Base-by-base conservation (phyloP, 2,888 invertebrate genomes). In the Meandrusa payeni region DNA sequence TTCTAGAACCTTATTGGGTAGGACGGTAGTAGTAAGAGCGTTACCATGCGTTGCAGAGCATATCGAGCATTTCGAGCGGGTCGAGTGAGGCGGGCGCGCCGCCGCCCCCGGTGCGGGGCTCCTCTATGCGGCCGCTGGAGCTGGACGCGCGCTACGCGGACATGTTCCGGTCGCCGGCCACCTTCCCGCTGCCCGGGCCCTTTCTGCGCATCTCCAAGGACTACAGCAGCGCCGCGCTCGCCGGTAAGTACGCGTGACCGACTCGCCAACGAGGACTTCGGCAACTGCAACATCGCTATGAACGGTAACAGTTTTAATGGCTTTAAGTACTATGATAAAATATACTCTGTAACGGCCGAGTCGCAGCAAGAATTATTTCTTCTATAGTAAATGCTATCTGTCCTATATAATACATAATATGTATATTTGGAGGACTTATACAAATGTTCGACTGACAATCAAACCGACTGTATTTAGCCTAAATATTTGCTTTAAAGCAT, bases 151-250 rank as follows among this genome's bases (percentile, higher is more conserved):
- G 92, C 46, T 95, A 93, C 76, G 89, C 89, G 17, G 89, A 90
- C 31, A 75, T 89, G 54, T 95, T 95, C 81, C 90, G 89, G 51
- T 75, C 90, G 6, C 68, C 89, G 1, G 76, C 86, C 43, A 81
- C 80, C 53, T 93, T 95, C 76, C 94, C 95, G 4, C 77, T 81
- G 12, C 95, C 95, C 5, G 92, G 91, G 55, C 90, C 90, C 44
- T 94, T 92, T 79, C 82, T 89, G 54, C 89, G 91, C 57, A 82
- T 92, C 61, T 74, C 89, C 24, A 94, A 94, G 76, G 89, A 91
- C 34, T 93, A 93, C 87, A 91, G 90, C 78, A 92, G 91, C 74
- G 90, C 90, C 50, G 69, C 78, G 1, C 70, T 67, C 48, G 68
- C 73, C 48, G 82, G 86, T 87, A 83, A 83, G 85, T 82, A 69